These are phyloP conservation scores for Rallus limicola DNA, from an alignment of 2,113 vertebrate genomes.

Conservation along the genomic window DNA sequence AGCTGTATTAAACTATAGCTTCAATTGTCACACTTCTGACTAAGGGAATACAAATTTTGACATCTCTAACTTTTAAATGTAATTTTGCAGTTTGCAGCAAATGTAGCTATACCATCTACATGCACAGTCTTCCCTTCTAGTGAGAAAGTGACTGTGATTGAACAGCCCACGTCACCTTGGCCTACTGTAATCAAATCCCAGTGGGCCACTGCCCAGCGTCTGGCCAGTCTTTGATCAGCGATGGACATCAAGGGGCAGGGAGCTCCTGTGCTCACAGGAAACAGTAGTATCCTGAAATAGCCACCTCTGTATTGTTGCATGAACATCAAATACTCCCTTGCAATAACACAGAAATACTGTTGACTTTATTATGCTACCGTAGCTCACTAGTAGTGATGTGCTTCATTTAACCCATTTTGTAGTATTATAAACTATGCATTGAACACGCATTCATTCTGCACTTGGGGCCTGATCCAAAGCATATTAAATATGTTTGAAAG, in stretches of 20 bases:
- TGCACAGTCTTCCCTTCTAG: slow-evolving; percentile 37
- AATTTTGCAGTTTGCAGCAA: slow-evolving; percentile 31
- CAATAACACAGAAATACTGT: rapidly evolving
- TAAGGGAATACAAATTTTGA: not conserved
- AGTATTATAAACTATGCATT: not conserved
- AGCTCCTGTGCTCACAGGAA: slow-evolving; percentile 1
- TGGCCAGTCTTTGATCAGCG: not conserved
- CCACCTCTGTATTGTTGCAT: not conserved
- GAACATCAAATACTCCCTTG: not conserved
- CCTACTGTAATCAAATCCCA: not conserved
- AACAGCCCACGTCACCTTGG: not conserved
- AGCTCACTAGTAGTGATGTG: slow-evolving; percentile 8
- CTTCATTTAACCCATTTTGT: not conserved
- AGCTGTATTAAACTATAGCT: not conserved
- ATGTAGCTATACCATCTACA: not conserved
- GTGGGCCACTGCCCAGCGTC: not conserved
- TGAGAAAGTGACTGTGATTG: slow-evolving; percentile 27
- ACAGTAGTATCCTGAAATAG: not conserved
- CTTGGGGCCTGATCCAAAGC: slow-evolving; percentile 41
- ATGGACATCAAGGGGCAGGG: not conserved
- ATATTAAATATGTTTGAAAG: not conserved
- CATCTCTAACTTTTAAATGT: not conserved
- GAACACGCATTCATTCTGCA: not conserved
- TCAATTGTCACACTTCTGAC: not conserved
- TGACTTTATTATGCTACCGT: not conserved